phyloP scores from a whole-genome alignment of 64 coral and sea anemone genomes.

The Hydrozoanthus tunicans region DNA sequence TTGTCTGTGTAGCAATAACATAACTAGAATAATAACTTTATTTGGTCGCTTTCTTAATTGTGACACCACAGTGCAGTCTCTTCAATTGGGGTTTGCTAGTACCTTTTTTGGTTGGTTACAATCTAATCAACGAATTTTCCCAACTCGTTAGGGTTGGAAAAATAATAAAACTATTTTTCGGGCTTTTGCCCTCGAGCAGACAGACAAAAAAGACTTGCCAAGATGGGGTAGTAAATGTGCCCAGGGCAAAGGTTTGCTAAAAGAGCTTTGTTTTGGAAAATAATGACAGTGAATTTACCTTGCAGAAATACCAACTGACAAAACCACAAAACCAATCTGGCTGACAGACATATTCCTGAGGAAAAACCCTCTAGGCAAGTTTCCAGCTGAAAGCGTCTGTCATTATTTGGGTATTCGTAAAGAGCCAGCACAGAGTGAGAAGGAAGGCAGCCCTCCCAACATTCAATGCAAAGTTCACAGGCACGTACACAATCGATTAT shows the following conservation, averaged over 20 bases:
- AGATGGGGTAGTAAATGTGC: not conserved
- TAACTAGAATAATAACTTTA: no score
- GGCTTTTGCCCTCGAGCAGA: no score
- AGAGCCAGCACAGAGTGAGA: slow-evolving; percentile 20
- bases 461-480: slow-evolving; percentile 31
- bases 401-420: slow-evolving; percentile 30
- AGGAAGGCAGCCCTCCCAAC: slow-evolving; percentile 11
- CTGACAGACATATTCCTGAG: slow-evolving; percentile 37
- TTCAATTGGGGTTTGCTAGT: no score
- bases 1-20: no score
- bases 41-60: no score
- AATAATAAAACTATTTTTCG: no score
- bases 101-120: no score
- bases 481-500: not conserved
- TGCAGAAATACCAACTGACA: not conserved
- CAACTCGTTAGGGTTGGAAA: no score
- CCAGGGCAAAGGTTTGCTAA: not conserved
- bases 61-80: no score
- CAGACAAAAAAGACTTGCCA: no score
- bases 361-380: slow-evolving; percentile 39
- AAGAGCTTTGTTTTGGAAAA: not conserved
- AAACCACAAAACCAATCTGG: slow-evolving; percentile 22
- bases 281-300: not conserved
- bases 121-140: no score
- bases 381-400: slow-evolving; percentile 13